Base-by-base conservation (phyloP, 2,888 invertebrate species). In the Sisyra nigra region DNA sequence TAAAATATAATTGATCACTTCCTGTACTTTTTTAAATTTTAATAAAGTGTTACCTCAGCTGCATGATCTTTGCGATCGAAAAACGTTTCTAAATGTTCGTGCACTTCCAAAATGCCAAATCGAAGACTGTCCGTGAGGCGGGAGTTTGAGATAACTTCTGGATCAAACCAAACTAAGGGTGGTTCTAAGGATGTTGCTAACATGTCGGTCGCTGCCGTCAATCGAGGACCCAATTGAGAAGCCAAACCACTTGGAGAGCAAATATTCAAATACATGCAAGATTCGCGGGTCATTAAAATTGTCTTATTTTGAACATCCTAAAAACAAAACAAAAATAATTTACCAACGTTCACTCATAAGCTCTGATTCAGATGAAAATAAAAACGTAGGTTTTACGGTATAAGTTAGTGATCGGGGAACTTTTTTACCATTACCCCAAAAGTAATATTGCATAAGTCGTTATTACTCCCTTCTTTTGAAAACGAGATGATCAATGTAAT, bases 11-110 rank as follows among this genome's bases (percentile, higher is more conserved):
- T 10, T 13, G 17, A 30, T 40, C 43, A 40, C 38, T 44, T 15
- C 34, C 41, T 11, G 35, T 40, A 17, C 34, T 37, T 36, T 14
- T 41, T 36, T 35, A 18, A 15, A n/a, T 11, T 10, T n/a, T 32
- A 32, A 32, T 32, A 10, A 3, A 3, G 11, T 32, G 5, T n/a
- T 58, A 85, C 85, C 75, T 86, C 84, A 0, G 78, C 66, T 1
- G 87, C 84, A 55, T 91, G 88, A 57, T 94, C 92, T 53, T 86
- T 80, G 46, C 88, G 76, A 60, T 94, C 92, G 52, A 89, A 80
- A 60, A 89, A 93, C 0, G 93, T 94, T 61, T 96, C 94, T 50
- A 93, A 73, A 61, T 94, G 94, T 56, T 96, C 94, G 54, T 91
- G 87, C 50, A 96, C 81, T 61, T 94, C 93, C 32, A 96, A 68